phyloP scores from a whole-genome alignment of 2,888 invertebrate genomes.

The Criorhina ranunculi region DNA sequence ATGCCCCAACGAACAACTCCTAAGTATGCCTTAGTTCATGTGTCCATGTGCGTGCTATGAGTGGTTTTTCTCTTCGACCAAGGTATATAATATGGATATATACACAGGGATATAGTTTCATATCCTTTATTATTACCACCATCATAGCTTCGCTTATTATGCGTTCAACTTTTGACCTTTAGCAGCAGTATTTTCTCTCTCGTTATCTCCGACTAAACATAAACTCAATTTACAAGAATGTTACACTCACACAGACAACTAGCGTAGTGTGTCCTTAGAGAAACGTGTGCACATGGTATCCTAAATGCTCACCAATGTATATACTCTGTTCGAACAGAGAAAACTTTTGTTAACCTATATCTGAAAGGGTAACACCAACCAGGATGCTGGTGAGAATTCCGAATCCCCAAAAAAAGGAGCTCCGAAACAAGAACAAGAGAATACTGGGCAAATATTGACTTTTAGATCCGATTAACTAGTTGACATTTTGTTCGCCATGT shows the following conservation, averaged over 20 bases:
- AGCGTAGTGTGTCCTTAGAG: constrained; percentile 1
- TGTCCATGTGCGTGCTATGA: constrained; percentile 29
- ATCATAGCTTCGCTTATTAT: constrained; percentile 55
- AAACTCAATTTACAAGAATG: constrained; percentile 62
- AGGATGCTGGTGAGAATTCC: constrained; percentile 6
- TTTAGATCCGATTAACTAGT: constrained; percentile 72
- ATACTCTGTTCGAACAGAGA: constrained; percentile 3
- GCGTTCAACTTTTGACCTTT: constrained; percentile 70
- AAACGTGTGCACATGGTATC: constrained; percentile 37
- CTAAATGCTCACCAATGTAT: constrained; percentile 26
- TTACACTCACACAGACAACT: background rate
- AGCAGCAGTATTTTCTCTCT: constrained; percentile 30
- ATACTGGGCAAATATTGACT: constrained; percentile 71
- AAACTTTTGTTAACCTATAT: constrained; percentile 29
- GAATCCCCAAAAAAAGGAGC: constrained; percentile 31
- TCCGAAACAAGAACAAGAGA: constrained; percentile 40
- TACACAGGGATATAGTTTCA: constrained; percentile 2
- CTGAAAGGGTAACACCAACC: constrained; percentile 17
- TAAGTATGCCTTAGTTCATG: constrained; percentile 3
- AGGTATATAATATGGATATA: constrained; percentile 5
- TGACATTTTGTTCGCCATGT: constrained; percentile 52
- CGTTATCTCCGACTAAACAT: constrained; percentile 60
- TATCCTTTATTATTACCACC: constrained; percentile 50
- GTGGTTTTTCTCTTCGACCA: background rate
- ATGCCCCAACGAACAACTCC: constrained; percentile 5